Evolutionary conservation across 1,140 invertebrate species (phyloP).

Genomic region (Calephelis nemesis): DNA sequence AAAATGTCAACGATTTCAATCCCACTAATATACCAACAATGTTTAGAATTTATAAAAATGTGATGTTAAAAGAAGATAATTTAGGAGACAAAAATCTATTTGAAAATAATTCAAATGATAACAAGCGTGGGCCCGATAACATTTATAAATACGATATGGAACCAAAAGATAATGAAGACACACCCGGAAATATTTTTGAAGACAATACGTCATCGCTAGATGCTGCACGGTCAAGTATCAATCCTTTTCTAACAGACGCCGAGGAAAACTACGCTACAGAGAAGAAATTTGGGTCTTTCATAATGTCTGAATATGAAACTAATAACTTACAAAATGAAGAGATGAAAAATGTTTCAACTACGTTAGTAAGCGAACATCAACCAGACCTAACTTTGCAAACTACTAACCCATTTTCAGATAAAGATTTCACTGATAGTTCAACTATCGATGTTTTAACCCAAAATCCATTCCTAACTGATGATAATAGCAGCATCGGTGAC

Average conservation of each 20-base stretch:
- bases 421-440: constrained; percentile 4
- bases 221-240: constrained; percentile 44
- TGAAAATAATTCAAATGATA: constrained; percentile 20
- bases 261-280: constrained; percentile 47
- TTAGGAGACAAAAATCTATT: constrained; percentile 29
- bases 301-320: constrained; percentile 60
- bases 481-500: constrained; percentile 53
- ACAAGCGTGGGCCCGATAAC: too few relatives aligned
- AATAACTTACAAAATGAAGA: constrained; percentile 66
- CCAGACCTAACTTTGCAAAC: constrained; percentile 7
- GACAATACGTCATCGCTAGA: constrained; percentile 45
- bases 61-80: constrained; percentile 9
- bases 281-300: constrained; percentile 52
- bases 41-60: constrained; percentile 5
- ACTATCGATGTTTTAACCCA: constrained; percentile 20
- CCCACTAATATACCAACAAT: constrained; percentile 1
- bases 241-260: constrained; percentile 57
- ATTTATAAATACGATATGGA: background rate
- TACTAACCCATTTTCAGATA: constrained; percentile 16
- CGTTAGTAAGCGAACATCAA: constrained; percentile 31
- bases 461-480: constrained; percentile 21
- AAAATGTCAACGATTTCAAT: background rate
- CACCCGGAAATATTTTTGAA: constrained; percentile 40
- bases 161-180: background rate
- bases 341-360: constrained; percentile 40